Conservation (phyloP, 2,797 vertebrate species). For the Lemur catta region DNA sequence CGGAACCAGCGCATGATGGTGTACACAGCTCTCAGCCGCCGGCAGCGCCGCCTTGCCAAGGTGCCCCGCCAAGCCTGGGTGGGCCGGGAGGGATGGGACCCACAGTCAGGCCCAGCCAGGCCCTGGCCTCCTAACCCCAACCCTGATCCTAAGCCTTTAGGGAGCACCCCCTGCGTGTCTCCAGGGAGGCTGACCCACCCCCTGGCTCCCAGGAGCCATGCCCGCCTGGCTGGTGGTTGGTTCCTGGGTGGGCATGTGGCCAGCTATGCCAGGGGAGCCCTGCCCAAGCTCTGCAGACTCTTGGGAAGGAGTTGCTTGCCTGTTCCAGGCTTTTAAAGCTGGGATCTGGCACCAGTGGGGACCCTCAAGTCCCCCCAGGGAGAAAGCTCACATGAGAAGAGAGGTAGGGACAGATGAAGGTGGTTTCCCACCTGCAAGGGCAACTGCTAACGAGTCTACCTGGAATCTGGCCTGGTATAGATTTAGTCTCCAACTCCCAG, state of each 20-base stretch:
- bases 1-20: constrained; percentile 92
- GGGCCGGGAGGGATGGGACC: too few species aligned
- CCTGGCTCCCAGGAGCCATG: neutral
- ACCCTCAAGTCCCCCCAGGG: neutral
- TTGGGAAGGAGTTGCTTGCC: neutral
- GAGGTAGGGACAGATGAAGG: neutral
- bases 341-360: neutral
- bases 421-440: neutral
- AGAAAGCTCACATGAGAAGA: neutral
- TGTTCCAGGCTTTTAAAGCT: neutral
- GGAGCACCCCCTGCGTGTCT: neutral
- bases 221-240: neutral
- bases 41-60: constrained; percentile 88
- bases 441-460: neutral
- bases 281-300: neutral
- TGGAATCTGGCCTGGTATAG: neutral
- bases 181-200: neutral
- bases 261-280: neutral
- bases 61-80: constrained; percentile 92
- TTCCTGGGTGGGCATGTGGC: neutral
- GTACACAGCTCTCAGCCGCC: constrained; percentile 88
- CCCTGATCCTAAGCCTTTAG: neutral
- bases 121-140: neutral
- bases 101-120: neutral
- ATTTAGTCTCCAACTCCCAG: neutral